Percentiles rank a stretch among this genome's conserved stretches.
These are phyloP conservation scores for Syngnathoides biaculeatus DNA, from an alignment of 2,113 vertebrate genomes.

Conservation along the genomic window DNA sequence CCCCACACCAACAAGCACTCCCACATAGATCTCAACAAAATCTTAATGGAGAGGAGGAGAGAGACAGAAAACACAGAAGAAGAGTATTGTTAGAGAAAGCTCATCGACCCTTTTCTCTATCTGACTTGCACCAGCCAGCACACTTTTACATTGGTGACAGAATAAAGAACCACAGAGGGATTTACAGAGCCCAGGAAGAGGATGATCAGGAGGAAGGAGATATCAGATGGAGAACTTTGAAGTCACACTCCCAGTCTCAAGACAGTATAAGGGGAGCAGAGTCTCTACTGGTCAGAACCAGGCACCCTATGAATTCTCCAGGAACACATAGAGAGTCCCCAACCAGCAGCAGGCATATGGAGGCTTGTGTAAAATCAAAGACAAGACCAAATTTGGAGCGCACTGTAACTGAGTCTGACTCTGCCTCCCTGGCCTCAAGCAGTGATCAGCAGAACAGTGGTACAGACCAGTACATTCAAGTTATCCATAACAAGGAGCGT, in stretches of 20 bases:
- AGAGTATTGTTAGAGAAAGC: slow-evolving; percentile 52
- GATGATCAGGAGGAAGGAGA: slow-evolving; percentile 62
- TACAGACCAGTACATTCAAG: slow-evolving; percentile 85
- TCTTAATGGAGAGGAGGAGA: slow-evolving; percentile 78
- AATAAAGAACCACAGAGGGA: slow-evolving; percentile 57
- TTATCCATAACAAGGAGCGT: slow-evolving; percentile 80
- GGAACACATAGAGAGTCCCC: slow-evolving; percentile 37
- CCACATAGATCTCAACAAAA: slow-evolving; percentile 60
- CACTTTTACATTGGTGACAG: slow-evolving; percentile 77
- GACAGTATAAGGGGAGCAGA: slow-evolving; percentile 59
- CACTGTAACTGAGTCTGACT: slow-evolving; percentile 83
- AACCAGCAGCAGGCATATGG: slow-evolving; percentile 44
- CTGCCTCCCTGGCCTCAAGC: slow-evolving; percentile 82
- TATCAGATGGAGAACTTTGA: slow-evolving; percentile 52
- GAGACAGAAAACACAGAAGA: slow-evolving; percentile 48
- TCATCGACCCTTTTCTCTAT: slow-evolving; percentile 72
- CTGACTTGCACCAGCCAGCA: slow-evolving; percentile 75
- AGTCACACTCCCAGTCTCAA: slow-evolving; percentile 54
- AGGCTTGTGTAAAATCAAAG: slow-evolving; percentile 71
- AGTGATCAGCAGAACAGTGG: slow-evolving; percentile 87
- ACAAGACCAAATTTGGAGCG: slow-evolving; percentile 71
- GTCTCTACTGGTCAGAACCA: slow-evolving; percentile 34
- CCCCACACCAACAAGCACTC: slow-evolving; percentile 54
- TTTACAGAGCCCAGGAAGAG: slow-evolving; percentile 57
- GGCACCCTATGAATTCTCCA: slow-evolving; percentile 38